These are phyloP conservation scores for Antheraea mylitta DNA, from an alignment of 1,140 invertebrate genomes.

Conservation along the genomic window DNA sequence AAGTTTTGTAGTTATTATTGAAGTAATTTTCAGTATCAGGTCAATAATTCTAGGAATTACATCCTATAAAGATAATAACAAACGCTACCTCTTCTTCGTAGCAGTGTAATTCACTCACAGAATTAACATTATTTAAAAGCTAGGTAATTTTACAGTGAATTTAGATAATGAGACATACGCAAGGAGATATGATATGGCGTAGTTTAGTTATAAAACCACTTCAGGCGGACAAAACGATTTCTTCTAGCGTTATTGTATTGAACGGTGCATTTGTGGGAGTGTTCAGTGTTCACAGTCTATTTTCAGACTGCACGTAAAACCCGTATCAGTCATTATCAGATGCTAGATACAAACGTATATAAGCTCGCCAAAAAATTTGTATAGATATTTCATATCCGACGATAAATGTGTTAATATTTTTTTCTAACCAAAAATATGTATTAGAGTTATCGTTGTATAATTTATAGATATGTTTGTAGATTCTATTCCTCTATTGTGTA, in stretches of 20 bases:
- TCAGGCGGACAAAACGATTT: conserved; percentile 4
- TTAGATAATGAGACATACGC: not conserved
- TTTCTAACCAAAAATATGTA: too few species aligned
- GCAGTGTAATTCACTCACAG: too few species aligned
- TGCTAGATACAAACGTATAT: conserved; percentile 8
- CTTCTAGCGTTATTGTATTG: conserved; percentile 8
- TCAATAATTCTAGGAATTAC: too few species aligned
- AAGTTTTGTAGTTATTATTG: too few species aligned
- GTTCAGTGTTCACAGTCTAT: conserved; percentile 14
- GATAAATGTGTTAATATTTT: not conserved
- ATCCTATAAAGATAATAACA: too few species aligned
- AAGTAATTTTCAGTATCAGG: too few species aligned
- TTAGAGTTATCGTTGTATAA: not conserved
- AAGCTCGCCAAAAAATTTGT: not conserved
- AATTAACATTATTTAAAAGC: too few species aligned
- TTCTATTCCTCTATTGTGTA: conserved; percentile 7
- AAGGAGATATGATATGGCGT: not conserved
- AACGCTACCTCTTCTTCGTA: too few species aligned
- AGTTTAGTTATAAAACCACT: conserved; percentile 3
- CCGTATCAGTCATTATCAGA: conserved; percentile 24
- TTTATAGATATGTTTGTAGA: conserved; percentile 9
- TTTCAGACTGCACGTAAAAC: conserved; percentile 20
- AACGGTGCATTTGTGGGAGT: conserved; percentile 11
- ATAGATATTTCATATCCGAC: not conserved
- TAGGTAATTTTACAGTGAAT: not conserved